Evolutionary conservation across 1,140 invertebrate genomes (phyloP), one percentile per base, ranked within the genome.

Genomic region (Papilio xuthus): DNA sequence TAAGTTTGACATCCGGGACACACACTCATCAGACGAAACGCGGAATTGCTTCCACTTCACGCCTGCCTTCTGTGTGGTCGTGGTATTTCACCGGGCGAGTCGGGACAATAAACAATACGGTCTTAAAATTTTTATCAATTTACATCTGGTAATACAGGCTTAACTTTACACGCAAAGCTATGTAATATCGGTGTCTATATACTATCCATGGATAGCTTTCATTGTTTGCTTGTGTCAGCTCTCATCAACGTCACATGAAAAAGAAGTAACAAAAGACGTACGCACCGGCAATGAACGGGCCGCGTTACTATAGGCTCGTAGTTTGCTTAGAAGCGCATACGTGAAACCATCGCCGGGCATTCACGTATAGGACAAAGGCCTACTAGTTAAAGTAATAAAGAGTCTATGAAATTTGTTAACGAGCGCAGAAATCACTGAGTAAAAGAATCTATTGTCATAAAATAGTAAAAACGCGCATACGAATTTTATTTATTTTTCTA

Each of bases 241-340:
- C 56, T 60, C 56, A 60, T 60, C 56, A 63, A 63, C 60, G 60
- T 28, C 60, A 63, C 60, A 63, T 28, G 60, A 63, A 63, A 63
- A 63, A 63, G 23, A 60, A 60, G 60, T 12, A 63, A 63, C 60
- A 63, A 63, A 63, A 63, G 60, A 63, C 23, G 26, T 63, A 63
- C 60, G 60, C 60, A 63, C 60, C 60, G 23, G 23, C 23, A 63
- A 13, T 28, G 60, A 63, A 63, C 23, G 23, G 3, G 60, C 15
- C 23, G 8, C 20, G 20, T 60, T 63, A 63, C 60, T 63, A 28
- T 63, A 15, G 60, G 23, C 53, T 56, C 60, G 23, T 28, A 63
- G 60, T 63, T 63, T 63, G 23, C 26, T 63, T 63, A 63, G 23
- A 20, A 18, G 53, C n/a, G 9, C 15, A 50, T 8, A 56, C n/a